A percentile compares a stretch with the other conserved stretches of the same genome.
phyloP scores from a whole-genome alignment of 2,888 invertebrate genomes.

The Prenolepis imparis region DNA sequence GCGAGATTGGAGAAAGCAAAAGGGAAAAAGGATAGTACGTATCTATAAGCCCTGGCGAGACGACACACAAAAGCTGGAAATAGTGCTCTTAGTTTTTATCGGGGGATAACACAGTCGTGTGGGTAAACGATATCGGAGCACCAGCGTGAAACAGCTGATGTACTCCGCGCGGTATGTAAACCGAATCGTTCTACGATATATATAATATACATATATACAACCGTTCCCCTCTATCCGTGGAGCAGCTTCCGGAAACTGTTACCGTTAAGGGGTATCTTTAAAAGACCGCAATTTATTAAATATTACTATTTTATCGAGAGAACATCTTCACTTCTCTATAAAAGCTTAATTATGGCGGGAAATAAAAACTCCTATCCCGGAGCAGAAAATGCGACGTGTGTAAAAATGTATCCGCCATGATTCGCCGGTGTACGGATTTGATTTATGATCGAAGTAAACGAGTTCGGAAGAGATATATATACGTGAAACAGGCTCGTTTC shows the following conservation, averaged over 20 bases:
- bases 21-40: background rate
- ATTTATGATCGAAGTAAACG: background rate
- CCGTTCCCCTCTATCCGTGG: background rate
- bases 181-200: constrained; percentile 57
- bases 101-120: constrained; percentile 83
- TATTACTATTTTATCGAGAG: background rate
- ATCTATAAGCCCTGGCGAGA: constrained; percentile 63
- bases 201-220: background rate
- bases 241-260: background rate
- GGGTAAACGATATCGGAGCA: constrained; percentile 83
- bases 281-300: background rate
- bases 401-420: background rate
- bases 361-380: background rate
- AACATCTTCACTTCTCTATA: background rate
- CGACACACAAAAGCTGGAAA: constrained; percentile 82
- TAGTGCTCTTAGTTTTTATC: constrained; percentile 85
- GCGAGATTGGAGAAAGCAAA: background rate
- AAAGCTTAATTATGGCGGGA: background rate
- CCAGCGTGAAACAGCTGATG: constrained; percentile 77
- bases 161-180: constrained; percentile 71
- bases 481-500: background rate
- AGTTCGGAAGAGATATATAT: background rate
- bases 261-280: background rate
- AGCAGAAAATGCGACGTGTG: background rate
- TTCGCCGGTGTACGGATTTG: background rate